Conservation (phyloP, 2,888 invertebrate genomes). For the Ptycholaimellus sp. region DNA sequence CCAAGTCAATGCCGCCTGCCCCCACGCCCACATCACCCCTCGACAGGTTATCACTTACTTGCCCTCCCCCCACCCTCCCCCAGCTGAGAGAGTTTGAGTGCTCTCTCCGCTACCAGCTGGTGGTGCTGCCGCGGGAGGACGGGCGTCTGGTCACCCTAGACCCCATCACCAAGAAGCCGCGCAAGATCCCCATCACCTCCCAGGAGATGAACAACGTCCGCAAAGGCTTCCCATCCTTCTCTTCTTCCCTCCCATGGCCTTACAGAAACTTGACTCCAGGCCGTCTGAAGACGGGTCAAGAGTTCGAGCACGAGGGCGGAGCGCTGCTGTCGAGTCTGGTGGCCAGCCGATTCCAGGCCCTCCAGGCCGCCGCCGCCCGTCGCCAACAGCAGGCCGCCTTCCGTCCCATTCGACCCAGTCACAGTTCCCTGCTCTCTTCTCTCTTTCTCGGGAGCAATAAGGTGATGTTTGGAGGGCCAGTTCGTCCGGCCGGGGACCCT, state of each 20-base stretch:
- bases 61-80: not conserved
- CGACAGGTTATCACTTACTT: not conserved
- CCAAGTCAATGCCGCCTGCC: conserved; percentile 43
- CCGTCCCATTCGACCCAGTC: too few relatives aligned
- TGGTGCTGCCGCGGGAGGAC: conserved; percentile 63
- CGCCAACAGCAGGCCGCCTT: too few relatives aligned
- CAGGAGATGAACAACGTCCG: conserved; percentile 5
- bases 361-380: not conserved
- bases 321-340: not conserved
- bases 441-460: too few relatives aligned
- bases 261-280: conserved; percentile 33
- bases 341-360: not conserved
- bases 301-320: conserved; percentile 49
- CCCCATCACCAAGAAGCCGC: conserved; percentile 11
- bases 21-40: not conserved
- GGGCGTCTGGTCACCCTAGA: conserved; percentile 30
- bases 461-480: too few relatives aligned
- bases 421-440: too few relatives aligned
- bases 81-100: conserved; percentile 49
- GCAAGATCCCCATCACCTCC: conserved; percentile 10
- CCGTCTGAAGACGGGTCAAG: conserved; percentile 48
- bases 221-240: not conserved
- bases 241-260: too few relatives aligned
- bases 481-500: too few relatives aligned
- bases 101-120: conserved; percentile 61